Evolutionary conservation across 2,888 invertebrate species (phyloP), one percentile per base, ranked within the genome.

Genomic region (Lathronympha strigana): DNA sequence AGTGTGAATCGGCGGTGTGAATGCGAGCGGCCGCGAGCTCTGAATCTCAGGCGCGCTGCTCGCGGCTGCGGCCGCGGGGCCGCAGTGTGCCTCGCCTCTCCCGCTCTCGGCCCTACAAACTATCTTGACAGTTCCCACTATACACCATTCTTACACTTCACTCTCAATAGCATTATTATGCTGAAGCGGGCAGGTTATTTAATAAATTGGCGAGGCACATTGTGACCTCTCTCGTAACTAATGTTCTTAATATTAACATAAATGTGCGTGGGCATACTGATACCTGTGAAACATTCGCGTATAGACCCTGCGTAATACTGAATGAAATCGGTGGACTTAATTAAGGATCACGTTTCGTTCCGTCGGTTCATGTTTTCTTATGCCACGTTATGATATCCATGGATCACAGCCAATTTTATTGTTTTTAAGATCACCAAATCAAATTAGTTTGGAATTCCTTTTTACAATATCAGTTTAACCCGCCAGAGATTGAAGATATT

Each of bases 1-100:
- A 72, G 57, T 53, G 58, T 51, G 51, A 17, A 68, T 67, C 68
- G 68, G 36, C 54, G 63, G 61, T 58, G 70, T 69, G 68, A 67
- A 78, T 76, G 77, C 78, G 84, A 79, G 83, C 81, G 71, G 73
- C 68, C 72, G 83, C 78, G 81, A 79, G 80, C 84, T 81, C 79
- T 79, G 90, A 90, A 91, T 91, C 90, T 91, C 90, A 88, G 76
- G 81, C 72, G 80, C 77, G 75, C 72, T 68, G 76, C 80, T 76
- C 80, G 81, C 75, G 75, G 71, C 66, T 78, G 71, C 69, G 75
- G 68, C 54, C 58, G 62, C 31, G 54, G 43, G 25, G 40, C 40
- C 13, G 11, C 21, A 38, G 28, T 53, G 66, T 61, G 54, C 23
- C 40, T 17, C 21, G 55, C 36, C 36, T 9, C 43, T 5, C 43